These are phyloP conservation scores for Condylura cristata DNA, from an alignment of 2,113 vertebrate genomes.

Conservation along the genomic window DNA sequence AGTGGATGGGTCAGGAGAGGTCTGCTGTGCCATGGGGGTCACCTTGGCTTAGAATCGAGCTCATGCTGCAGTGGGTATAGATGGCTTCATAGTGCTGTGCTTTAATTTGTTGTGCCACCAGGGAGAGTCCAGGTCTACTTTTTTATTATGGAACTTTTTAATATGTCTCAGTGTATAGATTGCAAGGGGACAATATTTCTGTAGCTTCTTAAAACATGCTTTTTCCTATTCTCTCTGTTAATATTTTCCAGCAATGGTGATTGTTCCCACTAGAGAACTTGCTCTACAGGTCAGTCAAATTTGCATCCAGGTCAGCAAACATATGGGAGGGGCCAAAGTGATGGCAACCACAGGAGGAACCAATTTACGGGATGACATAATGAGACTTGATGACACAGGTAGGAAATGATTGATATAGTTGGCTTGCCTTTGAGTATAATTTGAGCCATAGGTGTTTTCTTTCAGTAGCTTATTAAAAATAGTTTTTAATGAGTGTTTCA, in stretches of 20 bases:
- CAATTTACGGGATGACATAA: slow-evolving; percentile 98
- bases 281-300: slow-evolving; percentile 99
- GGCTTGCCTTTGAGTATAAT: background rate
- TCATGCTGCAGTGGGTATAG: no score
- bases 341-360: slow-evolving; percentile 99
- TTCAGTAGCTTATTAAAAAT: background rate
- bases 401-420: background rate
- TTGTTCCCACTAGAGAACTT: slow-evolving; percentile 99
- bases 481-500: background rate
- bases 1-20: no score
- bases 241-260: slow-evolving; percentile 92
- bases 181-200: slow-evolving; percentile 17
- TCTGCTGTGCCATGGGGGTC: no score
- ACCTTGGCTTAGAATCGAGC: no score
- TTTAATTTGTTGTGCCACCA: no score
- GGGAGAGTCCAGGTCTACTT: no score
- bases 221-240: background rate
- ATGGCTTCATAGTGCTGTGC: no score
- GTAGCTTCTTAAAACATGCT: slow-evolving; percentile 39
- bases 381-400: slow-evolving; percentile 99
- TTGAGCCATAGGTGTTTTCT: background rate
- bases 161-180: background rate
- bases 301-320: slow-evolving; percentile 99
- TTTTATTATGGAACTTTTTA: no score
- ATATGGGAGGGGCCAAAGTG: slow-evolving; percentile 99